phyloP scores from a whole-genome alignment of 2,888 invertebrate species.

The Anoplius nigerrimus region DNA sequence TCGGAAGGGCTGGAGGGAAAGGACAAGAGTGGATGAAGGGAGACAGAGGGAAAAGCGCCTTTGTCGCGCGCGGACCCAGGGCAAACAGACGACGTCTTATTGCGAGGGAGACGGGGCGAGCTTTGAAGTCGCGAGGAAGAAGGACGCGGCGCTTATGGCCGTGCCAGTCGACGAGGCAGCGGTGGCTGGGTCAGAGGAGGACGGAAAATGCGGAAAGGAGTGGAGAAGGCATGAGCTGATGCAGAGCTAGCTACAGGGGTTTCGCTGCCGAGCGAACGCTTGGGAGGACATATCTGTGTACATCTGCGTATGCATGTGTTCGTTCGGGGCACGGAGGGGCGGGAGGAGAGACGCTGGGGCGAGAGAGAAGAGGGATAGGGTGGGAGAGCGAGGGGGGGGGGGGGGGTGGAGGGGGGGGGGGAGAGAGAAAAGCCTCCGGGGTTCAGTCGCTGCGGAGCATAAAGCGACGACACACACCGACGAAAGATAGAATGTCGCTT shows the following conservation, averaged over 20 bases:
- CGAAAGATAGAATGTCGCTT: conserved; percentile 66
- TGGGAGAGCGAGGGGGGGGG: neutral
- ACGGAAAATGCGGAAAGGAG: conserved; percentile 22
- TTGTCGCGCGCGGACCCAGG: conserved; percentile 43
- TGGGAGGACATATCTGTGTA: conserved; percentile 5
- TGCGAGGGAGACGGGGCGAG: conserved; percentile 45
- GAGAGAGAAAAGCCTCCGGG: conserved; percentile 23
- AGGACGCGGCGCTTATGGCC: conserved; percentile 6
- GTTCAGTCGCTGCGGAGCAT: conserved; percentile 52
- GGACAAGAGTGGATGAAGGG: neutral
- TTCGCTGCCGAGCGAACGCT: conserved; percentile 25
- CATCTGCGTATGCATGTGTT: neutral
- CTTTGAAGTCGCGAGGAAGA: conserved; percentile 54
- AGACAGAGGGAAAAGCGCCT: conserved; percentile 2
- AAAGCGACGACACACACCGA: conserved; percentile 51
- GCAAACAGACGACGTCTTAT: conserved; percentile 62
- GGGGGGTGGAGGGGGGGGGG: conserved; percentile 5
- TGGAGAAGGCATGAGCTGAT: conserved; percentile 8
- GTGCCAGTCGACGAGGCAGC: conserved; percentile 5
- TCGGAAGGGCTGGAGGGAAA: neutral
- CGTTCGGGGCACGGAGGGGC: neutral
- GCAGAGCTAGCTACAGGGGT: conserved; percentile 4
- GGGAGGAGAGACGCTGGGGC: conserved; percentile 10
- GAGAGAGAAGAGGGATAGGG: conserved; percentile 18
- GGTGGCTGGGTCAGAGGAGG: conserved; percentile 6